Base-by-base conservation (phyloP, 1,140 invertebrate species). In the Andricus grossulariae region DNA sequence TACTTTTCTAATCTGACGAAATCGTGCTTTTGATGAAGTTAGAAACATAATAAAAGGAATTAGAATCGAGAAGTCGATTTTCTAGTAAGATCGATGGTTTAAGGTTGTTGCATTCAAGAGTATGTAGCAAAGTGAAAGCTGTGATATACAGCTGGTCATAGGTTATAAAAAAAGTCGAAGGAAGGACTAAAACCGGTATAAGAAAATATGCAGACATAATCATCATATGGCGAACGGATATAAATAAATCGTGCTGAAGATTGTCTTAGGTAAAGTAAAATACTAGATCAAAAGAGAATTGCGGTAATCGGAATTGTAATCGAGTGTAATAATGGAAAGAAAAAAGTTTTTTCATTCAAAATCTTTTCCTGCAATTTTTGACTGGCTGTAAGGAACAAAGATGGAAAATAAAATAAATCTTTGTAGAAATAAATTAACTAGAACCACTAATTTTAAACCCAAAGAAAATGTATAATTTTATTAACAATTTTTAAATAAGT, bases 221-320 rank as follows among this genome's bases (percentile, higher is more conserved):
- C 39, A 66, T 25, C 60, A 66, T 66, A 66, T 66, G 32, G 60
- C 60, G 39, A 66, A 66, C 32, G 25, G 55, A 16, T n/a, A 66
- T 66, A 66, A 66, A 66, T 32, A 66, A 66, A 66, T 39, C 60
- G 60, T 66, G 60, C 60, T 66, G 39, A 32, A 66, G 25, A 66
- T 66, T 39, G 39, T 66, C 60, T 66, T 39, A n/a, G 60, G 39
- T 66, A 66, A 39, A 66, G 25, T 66, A 32, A 66, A 45, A n/a
- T 66, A 66, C 13, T 66, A 66, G 60, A 16, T 66, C 60, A 60
- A 25, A 66, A 15, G 25, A 39, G 39, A 66, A 39, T 39, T 15
- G 15, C 60, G 39, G 13, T 66, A 4, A 39, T 39, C 4, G n/a
- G 0, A 55, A 55, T 55, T 19, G 18, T 19, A 55, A 19, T 55